Base-by-base conservation (phyloP, 2,888 invertebrate genomes). In the Eugnorisma glareosa region DNA sequence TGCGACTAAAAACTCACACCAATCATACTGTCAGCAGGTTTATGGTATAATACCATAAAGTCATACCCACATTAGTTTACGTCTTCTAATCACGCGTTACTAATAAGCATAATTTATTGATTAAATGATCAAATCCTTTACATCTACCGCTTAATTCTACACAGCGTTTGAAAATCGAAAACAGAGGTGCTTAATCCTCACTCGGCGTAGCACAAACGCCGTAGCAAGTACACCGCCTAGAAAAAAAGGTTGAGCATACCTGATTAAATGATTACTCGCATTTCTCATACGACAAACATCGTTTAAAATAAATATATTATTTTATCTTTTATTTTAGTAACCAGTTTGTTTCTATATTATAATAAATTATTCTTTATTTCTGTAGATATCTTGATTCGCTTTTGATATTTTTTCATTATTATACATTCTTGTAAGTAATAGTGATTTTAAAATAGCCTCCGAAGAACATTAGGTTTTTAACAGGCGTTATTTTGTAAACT, bases 71-170 rank as follows among this genome's bases (percentile, higher is more conserved):
- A 78, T 83, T 69, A 69, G 69, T 83, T 37, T 43, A 64, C 40
- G 77, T 79, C 83, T 37, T 82, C 48, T 77, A 68, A 82, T 77
- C 43, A 45, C 31, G 31, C 43, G 43, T 79, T 79, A 68, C 28
- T 84, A 73, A 69, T 77, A 83, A 66, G 63, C 28, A 83, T 80
- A 57, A 79, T 79, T 79, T 24, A 66, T 84, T 79, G 84, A 84
- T 73, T 73, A 54, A 69, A 73, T 54, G 37, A 72, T 69, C 57
- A 67, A 71, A 79, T 72, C 72, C 79, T 63, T 71, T 71, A 57
- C n/a, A 48, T 71, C 31, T 71, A 48, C 68, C 64, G 78, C 83
- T 83, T 77, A 69, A 31, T 77, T 77, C 31, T 35, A 48, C 15
- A 66, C 6, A 81, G 45, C 57, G 35, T 31, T 77, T 77, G 40